Percentiles rank a stretch among this genome's conserved stretches.
These are phyloP conservation scores for Artemisiospiza belli DNA, from an alignment of 2,113 vertebrate genomes.

Conservation along the genomic window DNA sequence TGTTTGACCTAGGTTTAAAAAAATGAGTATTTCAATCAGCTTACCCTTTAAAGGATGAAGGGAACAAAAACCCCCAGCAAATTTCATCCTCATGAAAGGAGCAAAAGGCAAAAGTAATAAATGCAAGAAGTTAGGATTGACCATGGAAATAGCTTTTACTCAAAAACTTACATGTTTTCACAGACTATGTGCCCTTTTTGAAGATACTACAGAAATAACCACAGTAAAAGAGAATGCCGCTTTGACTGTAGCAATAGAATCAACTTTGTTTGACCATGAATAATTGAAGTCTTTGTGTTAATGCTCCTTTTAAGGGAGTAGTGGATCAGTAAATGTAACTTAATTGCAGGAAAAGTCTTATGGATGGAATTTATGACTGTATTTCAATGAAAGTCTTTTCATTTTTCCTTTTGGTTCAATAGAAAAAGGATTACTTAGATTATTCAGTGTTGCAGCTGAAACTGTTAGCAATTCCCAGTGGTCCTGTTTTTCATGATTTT, in stretches of 20 bases:
- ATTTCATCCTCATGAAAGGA: not conserved
- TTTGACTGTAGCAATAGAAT: constrained; percentile 77
- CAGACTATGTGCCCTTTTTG: constrained; percentile 66
- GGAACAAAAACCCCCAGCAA: not conserved
- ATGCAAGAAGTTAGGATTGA: constrained; percentile 19
- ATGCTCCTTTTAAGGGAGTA: constrained; percentile 74
- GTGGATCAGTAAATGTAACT: constrained; percentile 76
- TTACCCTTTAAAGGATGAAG: not conserved
- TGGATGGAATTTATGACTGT: constrained; percentile 72
- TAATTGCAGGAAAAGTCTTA: constrained; percentile 78
- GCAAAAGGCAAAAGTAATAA: not conserved
- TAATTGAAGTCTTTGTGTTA: constrained; percentile 80
- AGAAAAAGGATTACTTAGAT: constrained; percentile 65
- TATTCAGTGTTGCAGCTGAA: constrained; percentile 57
- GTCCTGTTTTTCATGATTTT: not conserved
- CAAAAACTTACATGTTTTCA: constrained; percentile 66
- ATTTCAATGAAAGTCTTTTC: constrained; percentile 74
- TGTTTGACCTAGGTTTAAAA: not conserved
- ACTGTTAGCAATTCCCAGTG: constrained; percentile 30
- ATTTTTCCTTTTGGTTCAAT: constrained; percentile 71
- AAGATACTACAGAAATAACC: constrained; percentile 78
- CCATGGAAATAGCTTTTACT: constrained; percentile 56
- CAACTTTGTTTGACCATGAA: constrained; percentile 78
- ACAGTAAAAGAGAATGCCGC: constrained; percentile 74
- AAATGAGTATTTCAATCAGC: not conserved